phyloP scores from a whole-genome alignment of 30 jellyfish, hydroid and myxozoan species.

The Cassiopea andromeda region DNA sequence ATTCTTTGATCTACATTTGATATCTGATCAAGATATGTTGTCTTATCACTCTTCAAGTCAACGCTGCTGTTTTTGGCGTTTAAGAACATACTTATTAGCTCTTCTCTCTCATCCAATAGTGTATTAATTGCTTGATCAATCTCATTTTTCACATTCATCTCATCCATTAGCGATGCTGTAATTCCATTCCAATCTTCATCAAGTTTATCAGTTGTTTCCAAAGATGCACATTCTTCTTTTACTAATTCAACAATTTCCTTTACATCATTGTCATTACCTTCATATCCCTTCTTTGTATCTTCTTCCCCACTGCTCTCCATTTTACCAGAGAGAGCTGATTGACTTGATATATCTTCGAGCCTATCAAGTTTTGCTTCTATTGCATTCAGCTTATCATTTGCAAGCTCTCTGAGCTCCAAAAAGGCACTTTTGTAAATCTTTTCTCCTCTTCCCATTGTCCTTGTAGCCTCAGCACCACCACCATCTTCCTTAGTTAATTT shows the following conservation, averaged over 20 bases:
- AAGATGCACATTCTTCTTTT: conserved; percentile 9
- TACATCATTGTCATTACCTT: not conserved
- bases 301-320: not conserved
- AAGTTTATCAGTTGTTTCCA: not conserved
- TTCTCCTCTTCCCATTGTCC: conserved; percentile 4
- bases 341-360: not conserved
- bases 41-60: not conserved
- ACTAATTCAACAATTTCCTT: not conserved
- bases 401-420: conserved; percentile 11
- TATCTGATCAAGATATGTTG: not conserved
- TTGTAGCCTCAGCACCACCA: not conserved
- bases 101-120: conserved; percentile 32
- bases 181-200: conserved; percentile 28
- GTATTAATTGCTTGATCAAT: conserved; percentile 8
- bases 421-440: not conserved
- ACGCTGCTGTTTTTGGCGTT: not conserved
- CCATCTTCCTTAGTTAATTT: not conserved
- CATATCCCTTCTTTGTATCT: not conserved
- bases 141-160: conserved; percentile 15
- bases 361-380: conserved; percentile 19
- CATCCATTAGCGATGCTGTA: conserved; percentile 20
- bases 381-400: conserved; percentile 10
- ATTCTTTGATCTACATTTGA: conserved; percentile 7
- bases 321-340: not conserved
- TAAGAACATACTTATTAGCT: not conserved